Conservation (phyloP, 2,113 vertebrate species). For the Noturus placidus region DNA sequence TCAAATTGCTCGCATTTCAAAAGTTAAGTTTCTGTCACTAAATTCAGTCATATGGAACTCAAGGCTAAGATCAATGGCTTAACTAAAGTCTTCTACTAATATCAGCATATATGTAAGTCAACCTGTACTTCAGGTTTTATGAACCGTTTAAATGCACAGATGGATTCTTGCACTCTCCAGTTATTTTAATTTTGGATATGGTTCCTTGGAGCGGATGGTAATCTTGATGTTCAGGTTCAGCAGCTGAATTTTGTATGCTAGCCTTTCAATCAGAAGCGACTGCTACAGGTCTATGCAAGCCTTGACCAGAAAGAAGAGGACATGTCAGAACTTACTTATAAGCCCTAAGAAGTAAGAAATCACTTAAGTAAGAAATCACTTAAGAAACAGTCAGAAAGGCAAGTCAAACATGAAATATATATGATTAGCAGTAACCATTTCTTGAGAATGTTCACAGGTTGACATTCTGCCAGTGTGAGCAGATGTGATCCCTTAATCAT, state of each 20-base stretch:
- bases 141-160: not conserved
- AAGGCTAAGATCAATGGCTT: not conserved
- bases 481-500: conserved; percentile 29
- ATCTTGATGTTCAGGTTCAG: not conserved
- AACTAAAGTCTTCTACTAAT: not conserved
- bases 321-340: not conserved
- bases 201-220: not conserved
- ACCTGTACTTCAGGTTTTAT: not conserved
- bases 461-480: conserved; percentile 36
- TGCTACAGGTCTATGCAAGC: conserved; percentile 16
- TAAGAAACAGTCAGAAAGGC: conserved; percentile 11
- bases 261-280: not conserved
- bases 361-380: conserved; percentile 19
- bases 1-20: not conserved
- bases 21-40: not conserved
- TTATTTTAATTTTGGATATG: not conserved
- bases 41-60: not conserved
- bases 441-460: conserved; percentile 52
- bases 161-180: not conserved
- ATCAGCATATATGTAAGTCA: not conserved
- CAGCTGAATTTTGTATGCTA: not conserved
- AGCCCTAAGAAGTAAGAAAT: not conserved
- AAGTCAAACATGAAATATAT: conserved; percentile 51
- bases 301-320: not conserved
- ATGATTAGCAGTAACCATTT: conserved; percentile 59